A percentile compares a stretch with the other conserved stretches of the same genome.
Conservation (phyloP, 2,888 invertebrate genomes). For the Nomada ruficornis region DNA sequence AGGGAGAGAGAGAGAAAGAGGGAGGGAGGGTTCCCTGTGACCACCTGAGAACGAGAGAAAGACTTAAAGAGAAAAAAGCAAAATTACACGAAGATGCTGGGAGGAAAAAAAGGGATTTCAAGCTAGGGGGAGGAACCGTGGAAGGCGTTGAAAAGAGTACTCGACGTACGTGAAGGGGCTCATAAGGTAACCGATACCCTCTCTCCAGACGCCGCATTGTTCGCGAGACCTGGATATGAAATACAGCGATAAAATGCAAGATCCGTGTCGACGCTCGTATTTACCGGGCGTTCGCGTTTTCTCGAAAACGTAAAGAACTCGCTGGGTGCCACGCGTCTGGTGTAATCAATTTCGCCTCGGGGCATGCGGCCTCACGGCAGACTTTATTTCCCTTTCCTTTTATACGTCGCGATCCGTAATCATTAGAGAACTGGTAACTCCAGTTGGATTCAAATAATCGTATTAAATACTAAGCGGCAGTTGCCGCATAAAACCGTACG, state of each 20-base stretch:
- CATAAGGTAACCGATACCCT: conserved; percentile 78
- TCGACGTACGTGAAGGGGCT: conserved; percentile 69
- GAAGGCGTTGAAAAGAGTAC: conserved; percentile 78
- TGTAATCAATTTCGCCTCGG: conserved; percentile 12
- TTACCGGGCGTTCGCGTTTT: background rate
- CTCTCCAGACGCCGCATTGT: conserved; percentile 70
- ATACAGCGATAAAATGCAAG: conserved; percentile 68
- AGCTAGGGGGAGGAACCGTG: conserved; percentile 46
- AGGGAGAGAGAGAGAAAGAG: background rate
- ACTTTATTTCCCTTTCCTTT: too few relatives aligned
- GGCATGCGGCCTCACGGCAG: background rate
- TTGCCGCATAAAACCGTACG: background rate
- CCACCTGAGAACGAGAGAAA: conserved; percentile 41
- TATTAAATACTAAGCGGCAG: too few relatives aligned
- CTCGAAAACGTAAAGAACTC: background rate
- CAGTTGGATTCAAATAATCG: too few relatives aligned
- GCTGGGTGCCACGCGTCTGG: background rate
- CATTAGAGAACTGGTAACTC: too few relatives aligned
- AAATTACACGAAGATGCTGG: conserved; percentile 7
- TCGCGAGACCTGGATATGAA: conserved; percentile 71
- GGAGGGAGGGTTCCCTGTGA: background rate
- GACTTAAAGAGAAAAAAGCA: conserved; percentile 22
- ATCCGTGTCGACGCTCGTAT: background rate
- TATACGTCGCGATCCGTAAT: too few relatives aligned
- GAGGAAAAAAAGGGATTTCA: conserved; percentile 43